Evolutionary conservation across 1,140 invertebrate species (phyloP).

Genomic region (Pogonus chalceus): DNA sequence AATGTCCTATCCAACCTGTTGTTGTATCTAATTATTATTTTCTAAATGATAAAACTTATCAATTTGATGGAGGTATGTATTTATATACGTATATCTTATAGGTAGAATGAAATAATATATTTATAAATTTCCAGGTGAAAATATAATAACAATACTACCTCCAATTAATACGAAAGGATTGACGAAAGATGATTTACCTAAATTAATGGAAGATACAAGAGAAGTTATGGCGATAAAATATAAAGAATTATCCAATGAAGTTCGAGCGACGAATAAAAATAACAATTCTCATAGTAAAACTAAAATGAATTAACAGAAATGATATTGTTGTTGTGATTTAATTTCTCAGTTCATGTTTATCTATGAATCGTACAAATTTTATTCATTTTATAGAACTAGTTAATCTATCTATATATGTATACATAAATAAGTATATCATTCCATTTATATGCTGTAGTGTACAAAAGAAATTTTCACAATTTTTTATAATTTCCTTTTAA

Average conservation of each 20-base stretch:
- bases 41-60: conserved; percentile 58
- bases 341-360: no score
- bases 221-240: conserved; percentile 53
- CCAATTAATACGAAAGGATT: conserved; percentile 53
- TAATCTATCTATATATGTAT: no score
- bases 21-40: conserved; percentile 85
- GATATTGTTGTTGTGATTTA: no score
- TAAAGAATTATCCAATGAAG: conserved; percentile 26
- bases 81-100: neutral
- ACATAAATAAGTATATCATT: no score
- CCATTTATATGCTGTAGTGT: no score
- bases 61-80: conserved; percentile 60
- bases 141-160: conserved; percentile 60
- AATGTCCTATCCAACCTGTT: conserved; percentile 77
- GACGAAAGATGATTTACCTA: conserved; percentile 49
- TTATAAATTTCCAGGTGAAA: conserved; percentile 42
- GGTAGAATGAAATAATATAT: conserved; percentile 4
- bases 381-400: no score
- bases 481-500: no score
- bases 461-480: no score
- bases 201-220: conserved; percentile 55
- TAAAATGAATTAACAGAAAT: conserved; percentile 3
- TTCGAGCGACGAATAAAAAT: neutral
- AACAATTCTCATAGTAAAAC: conserved; percentile 3
- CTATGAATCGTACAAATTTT: no score